Percentiles rank a stretch among this genome's conserved stretches.
Evolutionary conservation across 1,140 invertebrate species (phyloP).

Genomic region (Heterodera schachtii): DNA sequence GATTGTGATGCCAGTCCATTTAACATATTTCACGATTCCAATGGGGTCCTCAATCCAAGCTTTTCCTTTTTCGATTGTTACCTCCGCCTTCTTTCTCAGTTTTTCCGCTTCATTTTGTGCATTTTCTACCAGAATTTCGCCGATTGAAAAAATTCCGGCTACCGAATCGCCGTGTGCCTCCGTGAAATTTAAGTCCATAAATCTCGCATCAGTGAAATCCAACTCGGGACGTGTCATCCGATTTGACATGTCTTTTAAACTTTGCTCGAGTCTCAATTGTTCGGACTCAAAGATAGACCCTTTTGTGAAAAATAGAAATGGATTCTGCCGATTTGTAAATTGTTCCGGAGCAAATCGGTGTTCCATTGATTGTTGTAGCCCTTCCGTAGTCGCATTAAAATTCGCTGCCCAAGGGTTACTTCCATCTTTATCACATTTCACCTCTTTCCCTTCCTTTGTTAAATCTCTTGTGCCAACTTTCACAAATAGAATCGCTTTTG

Average conservation of each 20-base stretch:
- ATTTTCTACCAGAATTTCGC: background rate
- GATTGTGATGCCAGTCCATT: background rate
- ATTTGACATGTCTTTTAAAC: background rate
- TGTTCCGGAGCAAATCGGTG: background rate
- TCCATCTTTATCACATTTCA: conserved; percentile 6
- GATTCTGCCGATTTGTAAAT: background rate
- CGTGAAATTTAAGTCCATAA: background rate
- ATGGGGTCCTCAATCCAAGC: background rate
- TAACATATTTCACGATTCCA: background rate
- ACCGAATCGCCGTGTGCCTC: background rate
- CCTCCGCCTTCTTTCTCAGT: background rate
- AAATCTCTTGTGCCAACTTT: conserved; percentile 7
- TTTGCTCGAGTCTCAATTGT: background rate
- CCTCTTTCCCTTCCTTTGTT: background rate
- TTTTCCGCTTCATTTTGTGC: background rate
- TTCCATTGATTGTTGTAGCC: background rate
- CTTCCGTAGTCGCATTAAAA: background rate
- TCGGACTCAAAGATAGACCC: conserved; percentile 17
- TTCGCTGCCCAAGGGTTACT: background rate
- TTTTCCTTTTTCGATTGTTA: background rate
- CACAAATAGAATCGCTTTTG: conserved; percentile 1
- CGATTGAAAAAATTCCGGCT: background rate
- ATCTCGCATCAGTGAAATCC: background rate
- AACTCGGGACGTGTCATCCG: background rate
- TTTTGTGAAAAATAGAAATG: background rate